These are phyloP conservation scores for Stomatorhinus walkeri DNA, from an alignment of 2,797 vertebrate species.

Conservation along the genomic window DNA sequence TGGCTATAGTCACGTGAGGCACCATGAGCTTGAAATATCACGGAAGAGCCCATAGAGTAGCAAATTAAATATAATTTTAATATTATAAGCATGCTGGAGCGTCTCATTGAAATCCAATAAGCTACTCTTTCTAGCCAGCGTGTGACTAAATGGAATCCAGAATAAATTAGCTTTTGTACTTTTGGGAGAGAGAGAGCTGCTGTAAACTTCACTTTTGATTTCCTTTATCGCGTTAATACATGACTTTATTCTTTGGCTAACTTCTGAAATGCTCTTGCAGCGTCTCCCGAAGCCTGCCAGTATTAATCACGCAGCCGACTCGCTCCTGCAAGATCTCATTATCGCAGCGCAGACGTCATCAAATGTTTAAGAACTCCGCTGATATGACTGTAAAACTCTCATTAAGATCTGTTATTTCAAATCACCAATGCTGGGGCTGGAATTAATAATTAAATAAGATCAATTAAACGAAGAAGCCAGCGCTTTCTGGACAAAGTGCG, in stretches of 20 bases:
- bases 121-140: background rate
- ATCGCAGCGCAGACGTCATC: background rate
- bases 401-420: slow-evolving; percentile 1
- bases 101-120: slow-evolving; percentile 16
- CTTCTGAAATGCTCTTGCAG: slow-evolving; percentile 3
- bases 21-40: background rate
- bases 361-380: slow-evolving; percentile 1
- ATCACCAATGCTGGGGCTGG: background rate
- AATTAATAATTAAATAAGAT: background rate
- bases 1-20: background rate
- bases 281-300: background rate
- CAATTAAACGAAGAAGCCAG: background rate
- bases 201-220: slow-evolving; percentile 12
- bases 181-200: background rate
- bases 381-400: slow-evolving; percentile 8
- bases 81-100: slow-evolving; percentile 12
- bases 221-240: slow-evolving; percentile 5
- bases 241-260: background rate
- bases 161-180: slow-evolving; percentile 3
- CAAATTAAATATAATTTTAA: slow-evolving; percentile 24
- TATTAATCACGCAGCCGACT: background rate
- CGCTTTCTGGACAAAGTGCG: background rate
- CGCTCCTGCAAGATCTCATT: background rate
- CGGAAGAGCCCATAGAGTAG: background rate
- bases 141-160: slow-evolving; percentile 13